Conservation (phyloP, 2,797 vertebrate species). For the Anabacerthia variegaticeps region DNA sequence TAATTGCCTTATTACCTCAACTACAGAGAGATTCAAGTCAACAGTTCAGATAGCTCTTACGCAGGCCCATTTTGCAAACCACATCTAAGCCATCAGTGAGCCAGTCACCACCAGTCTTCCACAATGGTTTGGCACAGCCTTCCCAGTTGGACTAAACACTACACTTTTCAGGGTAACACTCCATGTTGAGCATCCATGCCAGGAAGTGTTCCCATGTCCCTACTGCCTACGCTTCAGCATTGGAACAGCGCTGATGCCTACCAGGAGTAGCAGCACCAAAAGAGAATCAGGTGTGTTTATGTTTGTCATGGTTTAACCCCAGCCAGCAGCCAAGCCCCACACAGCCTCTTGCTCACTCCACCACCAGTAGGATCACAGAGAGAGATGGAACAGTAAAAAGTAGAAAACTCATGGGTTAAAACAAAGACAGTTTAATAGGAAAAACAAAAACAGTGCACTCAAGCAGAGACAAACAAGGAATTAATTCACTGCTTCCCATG, state of each 20-base stretch:
- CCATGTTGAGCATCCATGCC: neutral
- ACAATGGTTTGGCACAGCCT: neutral
- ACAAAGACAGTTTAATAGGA: neutral
- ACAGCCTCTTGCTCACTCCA: neutral
- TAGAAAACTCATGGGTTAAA: neutral
- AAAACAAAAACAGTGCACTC: neutral
- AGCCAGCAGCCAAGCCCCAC: neutral
- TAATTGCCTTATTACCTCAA: neutral
- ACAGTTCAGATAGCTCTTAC: neutral
- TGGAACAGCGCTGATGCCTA: neutral
- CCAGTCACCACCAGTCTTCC: neutral
- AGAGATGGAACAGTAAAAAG: neutral
- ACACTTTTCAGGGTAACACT: neutral
- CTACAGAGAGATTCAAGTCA: constrained; percentile 17
- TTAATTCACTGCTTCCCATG: neutral
- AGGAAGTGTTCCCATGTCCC: neutral
- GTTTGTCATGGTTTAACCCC: neutral
- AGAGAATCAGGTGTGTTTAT: neutral
- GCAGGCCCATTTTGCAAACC: neutral
- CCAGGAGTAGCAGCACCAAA: neutral
- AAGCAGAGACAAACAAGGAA: neutral
- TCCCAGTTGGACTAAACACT: neutral
- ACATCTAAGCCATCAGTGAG: neutral
- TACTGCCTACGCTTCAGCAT: neutral
- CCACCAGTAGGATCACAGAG: neutral